Evolutionary conservation across 1,140 invertebrate genomes (phyloP).

Genomic region (Conus betulinus): DNA sequence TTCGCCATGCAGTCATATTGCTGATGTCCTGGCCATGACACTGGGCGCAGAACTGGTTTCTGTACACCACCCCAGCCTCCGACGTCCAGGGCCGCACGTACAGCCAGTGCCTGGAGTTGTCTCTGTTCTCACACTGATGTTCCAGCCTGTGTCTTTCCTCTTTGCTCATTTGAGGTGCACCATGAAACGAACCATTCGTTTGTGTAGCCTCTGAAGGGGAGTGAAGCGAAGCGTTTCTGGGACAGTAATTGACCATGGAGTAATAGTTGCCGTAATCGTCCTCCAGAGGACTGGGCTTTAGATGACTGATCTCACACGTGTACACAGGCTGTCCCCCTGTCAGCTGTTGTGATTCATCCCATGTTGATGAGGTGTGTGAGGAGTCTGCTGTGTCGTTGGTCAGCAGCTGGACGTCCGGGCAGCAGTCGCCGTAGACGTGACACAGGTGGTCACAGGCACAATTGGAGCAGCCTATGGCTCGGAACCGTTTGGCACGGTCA

Average conservation of each 20-base stretch:
- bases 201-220: background rate
- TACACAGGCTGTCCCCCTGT: background rate
- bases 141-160: background rate
- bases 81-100: constrained; percentile 3
- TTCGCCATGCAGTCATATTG: background rate
- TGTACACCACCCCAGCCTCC: background rate
- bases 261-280: background rate
- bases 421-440: constrained; percentile 8
- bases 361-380: background rate
- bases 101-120: background rate
- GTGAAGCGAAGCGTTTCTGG: background rate
- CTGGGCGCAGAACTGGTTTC: constrained; percentile 17
- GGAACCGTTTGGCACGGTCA: background rate
- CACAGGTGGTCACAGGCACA: constrained; percentile 27
- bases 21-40: background rate
- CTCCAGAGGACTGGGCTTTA: background rate
- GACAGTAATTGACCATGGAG: constrained; percentile 5
- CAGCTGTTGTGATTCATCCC: background rate
- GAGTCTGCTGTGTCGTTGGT: background rate
- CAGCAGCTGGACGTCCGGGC: constrained; percentile 8
- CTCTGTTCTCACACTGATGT: background rate
- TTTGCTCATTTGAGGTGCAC: background rate
- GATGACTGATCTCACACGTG: background rate
- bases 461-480: background rate
- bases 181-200: background rate